These are phyloP conservation scores for Maccullochella peelii DNA, from an alignment of 2,113 vertebrate genomes.

Conservation along the genomic window DNA sequence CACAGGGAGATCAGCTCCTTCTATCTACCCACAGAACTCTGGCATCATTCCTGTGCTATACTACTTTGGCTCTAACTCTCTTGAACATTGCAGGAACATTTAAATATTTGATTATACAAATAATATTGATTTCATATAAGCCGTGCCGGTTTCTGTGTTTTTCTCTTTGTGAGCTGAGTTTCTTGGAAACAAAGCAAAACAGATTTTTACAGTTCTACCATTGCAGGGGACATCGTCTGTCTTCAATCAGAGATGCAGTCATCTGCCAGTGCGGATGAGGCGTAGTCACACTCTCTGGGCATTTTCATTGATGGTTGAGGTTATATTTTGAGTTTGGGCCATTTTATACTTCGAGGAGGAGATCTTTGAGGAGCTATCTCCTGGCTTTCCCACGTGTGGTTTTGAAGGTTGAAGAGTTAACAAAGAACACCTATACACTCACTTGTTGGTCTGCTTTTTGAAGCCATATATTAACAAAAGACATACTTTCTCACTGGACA, in stretches of 20 bases:
- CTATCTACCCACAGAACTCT: slow-evolving; percentile 51
- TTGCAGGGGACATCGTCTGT: slow-evolving; percentile 48
- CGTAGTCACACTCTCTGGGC: slow-evolving; percentile 26
- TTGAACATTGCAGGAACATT: slow-evolving; percentile 39
- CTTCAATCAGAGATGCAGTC: slow-evolving; percentile 52
- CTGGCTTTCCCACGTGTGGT: background rate
- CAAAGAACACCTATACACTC: slow-evolving; percentile 9
- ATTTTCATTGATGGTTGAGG: slow-evolving; percentile 18
- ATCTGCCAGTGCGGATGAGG: slow-evolving; percentile 48
- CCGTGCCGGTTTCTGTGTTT: slow-evolving; percentile 3
- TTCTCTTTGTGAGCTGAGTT: slow-evolving; percentile 5
- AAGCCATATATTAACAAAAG: slow-evolving; percentile 17
- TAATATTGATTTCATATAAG: slow-evolving; percentile 43
- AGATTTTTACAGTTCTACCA: slow-evolving; percentile 42
- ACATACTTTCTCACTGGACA: slow-evolving; percentile 1
- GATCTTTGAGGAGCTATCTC: slow-evolving; percentile 33
- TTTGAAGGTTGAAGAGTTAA: slow-evolving; percentile 27
- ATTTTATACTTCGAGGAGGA: slow-evolving; percentile 34
- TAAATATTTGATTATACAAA: slow-evolving; percentile 32
- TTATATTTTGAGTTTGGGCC: slow-evolving; percentile 27
- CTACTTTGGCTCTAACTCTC: slow-evolving; percentile 12
- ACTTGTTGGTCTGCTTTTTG: background rate
- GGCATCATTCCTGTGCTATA: slow-evolving; percentile 34
- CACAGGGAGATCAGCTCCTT: slow-evolving; percentile 55
- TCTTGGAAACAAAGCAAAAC: slow-evolving; percentile 29